Evolutionary conservation across 2,113 vertebrate genomes (phyloP), one percentile per base, ranked within the genome.

Genomic region (Lagenorhynchus albirostris): DNA sequence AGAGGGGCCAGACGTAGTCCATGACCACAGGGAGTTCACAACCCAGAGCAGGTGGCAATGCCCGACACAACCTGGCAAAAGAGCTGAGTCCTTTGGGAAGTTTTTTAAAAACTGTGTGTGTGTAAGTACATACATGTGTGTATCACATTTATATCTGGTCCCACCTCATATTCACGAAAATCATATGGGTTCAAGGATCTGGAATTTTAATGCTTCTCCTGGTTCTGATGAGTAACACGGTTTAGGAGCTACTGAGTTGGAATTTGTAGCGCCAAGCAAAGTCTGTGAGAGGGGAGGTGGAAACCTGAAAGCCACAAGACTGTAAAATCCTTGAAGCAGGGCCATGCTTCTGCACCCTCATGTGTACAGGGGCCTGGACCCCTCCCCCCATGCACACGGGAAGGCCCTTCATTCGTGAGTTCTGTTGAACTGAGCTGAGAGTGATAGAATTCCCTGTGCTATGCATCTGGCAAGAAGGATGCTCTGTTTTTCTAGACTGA

Each of bases 331-430:
- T 44, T 71, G 6, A 17, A 36, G 3, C 11, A 33, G 55, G 15
- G 15, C 68, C 36, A 2, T 25, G 33, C 41, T 44, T 15, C 26
- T 29, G 26, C n/a, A 44, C 50, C 11, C 26, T 47, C 20, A 0
- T 8, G 0, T 2, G 6, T 11, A 0, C 53, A 25, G n/a, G 1
- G 4, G 15, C 10, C 0, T 2, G 1, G 5, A 20, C 15, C 63
- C 31, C 3, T 0, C 13, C 20, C 2, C 17, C 14, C 5, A 0
- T 62, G 68, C 8, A 26, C 15, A 25, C 15, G 14, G 14, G 23
- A 67, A 82, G 58, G 44, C 8, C 2, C 15, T 82, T 81, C 2
- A 0, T 12, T 77, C 25, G 1, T 17, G 11, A 85, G 18, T 26
- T 53, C 47, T 25, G 1, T 20, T 53, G 21, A 77, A 1, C 6